phyloP scores from a whole-genome alignment of 2,797 vertebrate species.

The Smutsia temminckii region DNA sequence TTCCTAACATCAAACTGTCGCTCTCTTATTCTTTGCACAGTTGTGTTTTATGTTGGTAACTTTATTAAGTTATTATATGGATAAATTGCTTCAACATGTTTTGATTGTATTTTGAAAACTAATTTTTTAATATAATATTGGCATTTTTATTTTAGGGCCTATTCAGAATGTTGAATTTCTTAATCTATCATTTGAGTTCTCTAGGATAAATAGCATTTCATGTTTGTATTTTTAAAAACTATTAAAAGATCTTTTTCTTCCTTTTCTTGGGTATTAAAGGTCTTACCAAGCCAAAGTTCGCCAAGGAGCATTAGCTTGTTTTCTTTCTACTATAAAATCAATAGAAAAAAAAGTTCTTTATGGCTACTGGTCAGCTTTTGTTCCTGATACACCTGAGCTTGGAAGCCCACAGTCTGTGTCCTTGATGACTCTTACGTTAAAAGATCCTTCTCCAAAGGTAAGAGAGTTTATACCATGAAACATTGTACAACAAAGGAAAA shows the following conservation, averaged over 20 bases:
- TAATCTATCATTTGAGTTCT: not conserved
- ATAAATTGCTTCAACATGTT: not conserved
- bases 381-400: slow-evolving; percentile 92
- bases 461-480: slow-evolving; percentile 10
- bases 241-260: not conserved
- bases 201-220: slow-evolving; percentile 28
- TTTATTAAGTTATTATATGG: not conserved
- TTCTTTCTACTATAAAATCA: slow-evolving; percentile 93
- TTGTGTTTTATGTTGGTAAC: not conserved
- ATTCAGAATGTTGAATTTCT: slow-evolving; percentile 17
- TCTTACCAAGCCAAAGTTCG: slow-evolving; percentile 93
- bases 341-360: slow-evolving; percentile 95
- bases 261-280: slow-evolving; percentile 81
- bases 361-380: slow-evolving; percentile 98
- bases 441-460: slow-evolving; percentile 96
- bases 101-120: slow-evolving; percentile 38
- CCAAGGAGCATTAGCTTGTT: slow-evolving; percentile 93
- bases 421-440: slow-evolving; percentile 94
- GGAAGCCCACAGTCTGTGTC: slow-evolving; percentile 93
- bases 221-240: not conserved
- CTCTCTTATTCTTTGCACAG: not conserved
- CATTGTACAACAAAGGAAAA: not conserved
- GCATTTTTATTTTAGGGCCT: not conserved
- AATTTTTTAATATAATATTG: not conserved
- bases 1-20: not conserved